Base-by-base conservation (phyloP, 2,113 vertebrate genomes). In the Gymnocephalus cernua region DNA sequence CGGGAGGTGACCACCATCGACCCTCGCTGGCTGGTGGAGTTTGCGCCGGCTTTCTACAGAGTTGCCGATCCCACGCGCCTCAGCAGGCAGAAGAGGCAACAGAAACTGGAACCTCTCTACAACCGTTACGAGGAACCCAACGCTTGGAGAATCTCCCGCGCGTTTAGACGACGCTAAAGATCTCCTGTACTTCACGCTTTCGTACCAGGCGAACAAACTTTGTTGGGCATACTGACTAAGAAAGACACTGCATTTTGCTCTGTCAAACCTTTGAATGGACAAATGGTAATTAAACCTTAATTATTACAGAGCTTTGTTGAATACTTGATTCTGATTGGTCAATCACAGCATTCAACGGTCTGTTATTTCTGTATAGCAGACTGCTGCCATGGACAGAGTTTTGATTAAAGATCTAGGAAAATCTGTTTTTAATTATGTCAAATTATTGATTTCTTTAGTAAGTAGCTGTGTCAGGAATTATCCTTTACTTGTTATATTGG, bases 81-180 rank as follows among this genome's bases (percentile, higher is more conserved):
- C 86, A 99, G 98, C 97, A 98, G 98, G 83, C 97, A 98, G 95
- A 99, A 99, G 92, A 98, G 98, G 82, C 97, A 99, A 90, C 98
- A 99, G 89, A 91, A 98, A 0, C 95, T 99, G 29, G 98, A 99
- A 35, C 98, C 98, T 0, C 91, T 99, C 1, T 99, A 99, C 94
- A 99, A 99, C 76, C 97, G 98, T 44, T 99, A 99, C 0, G 98
- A 99, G 85, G 98, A 99, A 67, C 98, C 98, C 83, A 99, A 99
- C 0, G 98, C 98, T 3, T 99, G 98, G 98, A 95, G 98, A 74
- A 99, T 99, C 80, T 99, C 98, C 0, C 95, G 98, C 0, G 98
- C 98, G 0, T 99, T 99, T 96, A 94, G 98, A 0, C 93, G 97
- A 0, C 97, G 97, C 51, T 77, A 32, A 69, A 9, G 75, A 96